phyloP scores from a whole-genome alignment of 2,113 vertebrate species.

The Circaetus cinerascens region DNA sequence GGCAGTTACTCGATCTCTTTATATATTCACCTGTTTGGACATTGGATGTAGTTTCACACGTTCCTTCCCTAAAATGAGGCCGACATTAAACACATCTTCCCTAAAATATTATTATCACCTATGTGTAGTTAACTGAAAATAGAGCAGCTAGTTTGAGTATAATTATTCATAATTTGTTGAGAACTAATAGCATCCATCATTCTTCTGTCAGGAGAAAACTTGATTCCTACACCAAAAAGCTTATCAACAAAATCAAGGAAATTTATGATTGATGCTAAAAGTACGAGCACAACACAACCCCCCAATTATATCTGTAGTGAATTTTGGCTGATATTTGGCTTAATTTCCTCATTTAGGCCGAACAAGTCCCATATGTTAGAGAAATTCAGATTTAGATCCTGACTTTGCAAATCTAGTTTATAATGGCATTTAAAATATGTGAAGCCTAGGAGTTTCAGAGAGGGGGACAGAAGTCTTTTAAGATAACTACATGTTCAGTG shows the following conservation, averaged over 20 bases:
- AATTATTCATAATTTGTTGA: constrained; percentile 14
- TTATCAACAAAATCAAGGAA: not conserved
- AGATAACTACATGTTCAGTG: not conserved
- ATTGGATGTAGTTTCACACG: not conserved
- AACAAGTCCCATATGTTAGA: not conserved
- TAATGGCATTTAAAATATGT: not conserved
- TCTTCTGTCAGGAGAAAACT: constrained; percentile 16
- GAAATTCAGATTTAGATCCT: not conserved
- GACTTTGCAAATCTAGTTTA: not conserved
- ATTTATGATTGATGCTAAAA: not conserved
- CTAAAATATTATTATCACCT: not conserved
- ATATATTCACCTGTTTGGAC: not conserved
- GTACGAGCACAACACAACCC: not conserved
- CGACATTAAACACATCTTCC: not conserved
- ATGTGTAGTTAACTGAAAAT: not conserved
- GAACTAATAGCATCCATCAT: not conserved
- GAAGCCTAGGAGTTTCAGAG: not conserved
- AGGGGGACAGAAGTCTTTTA: not conserved
- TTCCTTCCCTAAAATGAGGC: not conserved
- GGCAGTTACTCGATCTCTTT: not conserved
- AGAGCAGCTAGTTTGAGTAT: not conserved
- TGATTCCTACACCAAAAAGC: not conserved
- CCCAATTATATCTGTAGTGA: not conserved
- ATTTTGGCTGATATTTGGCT: not conserved
- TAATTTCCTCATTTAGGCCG: not conserved